phyloP scores from a whole-genome alignment of 2,888 invertebrate genomes.

The Drosophila nr. fundita region DNA sequence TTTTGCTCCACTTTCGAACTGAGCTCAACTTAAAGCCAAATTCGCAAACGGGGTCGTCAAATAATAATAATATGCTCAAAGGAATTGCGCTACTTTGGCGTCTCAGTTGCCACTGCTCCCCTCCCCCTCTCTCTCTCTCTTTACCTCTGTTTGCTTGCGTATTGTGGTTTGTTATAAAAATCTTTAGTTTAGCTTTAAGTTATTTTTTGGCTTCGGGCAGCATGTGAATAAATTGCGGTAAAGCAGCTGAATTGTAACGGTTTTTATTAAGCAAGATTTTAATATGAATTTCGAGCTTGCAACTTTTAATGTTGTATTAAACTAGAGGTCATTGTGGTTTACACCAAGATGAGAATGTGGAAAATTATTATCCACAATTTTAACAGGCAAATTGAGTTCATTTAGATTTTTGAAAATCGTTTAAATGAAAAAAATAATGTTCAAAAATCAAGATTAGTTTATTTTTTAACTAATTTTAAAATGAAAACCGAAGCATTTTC shows the following conservation, averaged over 20 bases:
- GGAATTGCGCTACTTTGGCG: conserved; percentile 34
- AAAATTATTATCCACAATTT: neutral
- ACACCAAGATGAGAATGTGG: neutral
- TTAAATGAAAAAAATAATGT: too few species aligned
- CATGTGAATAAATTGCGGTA: neutral
- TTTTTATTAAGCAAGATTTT: neutral
- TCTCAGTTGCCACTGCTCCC: neutral
- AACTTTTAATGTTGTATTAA: neutral
- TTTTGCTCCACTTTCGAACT: conserved; percentile 10
- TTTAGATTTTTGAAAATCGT: neutral
- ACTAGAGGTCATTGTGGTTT: too few species aligned
- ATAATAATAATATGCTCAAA: conserved; percentile 41
- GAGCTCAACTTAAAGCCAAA: conserved; percentile 34
- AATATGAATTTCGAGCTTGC: neutral
- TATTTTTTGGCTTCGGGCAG: neutral
- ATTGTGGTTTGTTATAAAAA: conserved; percentile 6
- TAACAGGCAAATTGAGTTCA: neutral
- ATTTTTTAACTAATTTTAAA: neutral
- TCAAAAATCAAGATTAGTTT: neutral
- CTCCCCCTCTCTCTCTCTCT: neutral
- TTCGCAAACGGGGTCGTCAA: conserved; percentile 25
- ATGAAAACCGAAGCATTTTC: neutral
- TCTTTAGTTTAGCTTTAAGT: neutral
- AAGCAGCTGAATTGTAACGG: neutral
- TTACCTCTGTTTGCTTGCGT: neutral